Base-by-base conservation (phyloP, 2,113 vertebrate species). In the Urocitellus parryii region DNA sequence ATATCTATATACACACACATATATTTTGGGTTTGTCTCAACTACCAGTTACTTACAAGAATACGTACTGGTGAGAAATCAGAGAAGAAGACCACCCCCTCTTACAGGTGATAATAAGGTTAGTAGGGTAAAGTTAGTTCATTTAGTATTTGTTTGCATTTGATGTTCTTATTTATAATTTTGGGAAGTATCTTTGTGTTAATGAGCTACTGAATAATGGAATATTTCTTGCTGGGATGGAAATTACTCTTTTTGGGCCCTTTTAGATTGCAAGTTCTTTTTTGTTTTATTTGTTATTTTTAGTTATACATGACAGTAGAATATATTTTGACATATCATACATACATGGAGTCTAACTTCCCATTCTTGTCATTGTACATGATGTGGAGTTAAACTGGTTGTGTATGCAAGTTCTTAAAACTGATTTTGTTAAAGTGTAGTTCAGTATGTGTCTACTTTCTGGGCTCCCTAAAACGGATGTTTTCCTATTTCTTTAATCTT, bases 401-500 rank as follows among this genome's bases (percentile, higher is more conserved):
- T 58, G 20, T 58, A 58, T 65, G 27, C 14, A 89, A 88, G 27
- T 88, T 70, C 22, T 73, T 93, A 82, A 88, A 92, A 85, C 77
- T 42, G 22, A 61, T 90, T 96, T 7, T 1, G 2, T 0, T 90
- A 91, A 67, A 83, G 53, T 29, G 14, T 76, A 65, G 42, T 96
- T 56, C 92, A 74, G 56, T 87, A 79, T 1, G 0, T 97, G 45
- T 80, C 58, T 89, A 42, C 32, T 77, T 97, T 97, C 91, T 93
- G 92, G 79, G 39, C 61, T 97, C 92, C 37, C 74, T 92, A 95
- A 97, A 45, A 93, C 0, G 13, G 80, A 91, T 96, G 77, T 94
- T 97, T 96, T 95, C 77, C 65, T 86, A 98, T 94, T 91, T 97
- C 83, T 97, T 95, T 81, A 96, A 96, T 96, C 83, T 95, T 88